Base-by-base conservation (phyloP, 2,797 vertebrate species). In the Gambelia wislizenii region DNA sequence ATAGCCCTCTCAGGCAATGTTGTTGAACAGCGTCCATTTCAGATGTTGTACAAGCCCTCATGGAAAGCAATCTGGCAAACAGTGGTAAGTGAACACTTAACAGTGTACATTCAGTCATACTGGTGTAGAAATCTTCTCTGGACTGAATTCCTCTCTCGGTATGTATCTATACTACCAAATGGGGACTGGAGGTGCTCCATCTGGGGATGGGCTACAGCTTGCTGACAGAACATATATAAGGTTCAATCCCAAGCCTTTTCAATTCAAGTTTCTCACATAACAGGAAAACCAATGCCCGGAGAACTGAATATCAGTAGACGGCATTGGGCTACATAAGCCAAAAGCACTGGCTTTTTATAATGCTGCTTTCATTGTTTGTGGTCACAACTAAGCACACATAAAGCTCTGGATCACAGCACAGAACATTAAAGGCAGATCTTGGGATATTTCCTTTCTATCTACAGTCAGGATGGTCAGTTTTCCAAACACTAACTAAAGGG, bases 401-500 rank as follows among this genome's bases (percentile, higher is more conserved):
- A 87, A 6, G 6, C 69, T 75, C 8, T 75, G 70, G 20, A 75
- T 88, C 42, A 88, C 47, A 80, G 84, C 47, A 89, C 9, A 67
- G n/a, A 83, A 86, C 18, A 54, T 82, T 33, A 82, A 67, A 67
- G 27, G 30, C 64, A 33, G 64, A 67, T 67, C 64, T 67, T 30
- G 64, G 64, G 4, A 9, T 9, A 30, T 67, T 12, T 9, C 2
- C 9, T 4, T 67, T 67, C 64, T 33, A 33, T 30, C 30, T 5
- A 27, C 27, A 3, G 64, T 33, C 10, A 67, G 25, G 1, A 13
- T 33, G 27, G 9, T 8, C 61, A 67, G 64, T 67, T 67, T 67
- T 33, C 64, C 64, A 67, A 67, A 10, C 3, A 33, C 64, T 67
- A 67, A 30, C 33, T 67, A 67, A 27, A 42, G n/a, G 44, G 52